These are phyloP conservation scores for Goniozus legneri DNA, from an alignment of 1,140 invertebrate species.

Conservation along the genomic window DNA sequence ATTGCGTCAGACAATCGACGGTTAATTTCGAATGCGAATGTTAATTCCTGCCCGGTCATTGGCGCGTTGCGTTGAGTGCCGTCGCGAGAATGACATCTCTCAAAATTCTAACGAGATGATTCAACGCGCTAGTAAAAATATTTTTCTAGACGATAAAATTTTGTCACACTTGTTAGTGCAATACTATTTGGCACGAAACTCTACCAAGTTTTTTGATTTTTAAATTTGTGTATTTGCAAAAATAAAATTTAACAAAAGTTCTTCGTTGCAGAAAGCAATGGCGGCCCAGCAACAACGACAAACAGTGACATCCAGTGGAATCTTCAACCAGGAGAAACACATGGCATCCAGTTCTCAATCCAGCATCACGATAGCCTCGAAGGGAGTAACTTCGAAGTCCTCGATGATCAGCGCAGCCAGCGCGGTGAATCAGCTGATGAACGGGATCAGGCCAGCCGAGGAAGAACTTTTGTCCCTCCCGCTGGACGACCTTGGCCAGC, in stretches of 20 bases:
- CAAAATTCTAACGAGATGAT: too few species aligned
- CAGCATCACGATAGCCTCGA: constrained; percentile 72
- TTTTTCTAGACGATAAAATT: too few species aligned
- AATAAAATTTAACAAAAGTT: background rate
- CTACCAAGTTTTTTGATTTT: too few species aligned
- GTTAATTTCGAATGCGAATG: too few species aligned
- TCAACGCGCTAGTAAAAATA: too few species aligned
- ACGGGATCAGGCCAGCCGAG: constrained; percentile 61
- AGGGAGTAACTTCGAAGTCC: constrained; percentile 68
- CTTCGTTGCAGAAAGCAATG: constrained; percentile 63
- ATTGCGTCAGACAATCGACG: too few species aligned
- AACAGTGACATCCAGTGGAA: constrained; percentile 73
- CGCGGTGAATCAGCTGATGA: constrained; percentile 64
- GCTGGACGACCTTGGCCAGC: constrained; percentile 76
- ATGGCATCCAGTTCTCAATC: constrained; percentile 71
- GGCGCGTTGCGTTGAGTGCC: too few species aligned
- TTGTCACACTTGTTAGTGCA: too few species aligned
- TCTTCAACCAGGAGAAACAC: constrained; percentile 76
- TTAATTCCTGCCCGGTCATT: too few species aligned
- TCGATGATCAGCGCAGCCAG: constrained; percentile 60
- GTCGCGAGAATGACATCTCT: too few species aligned
- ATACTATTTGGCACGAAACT: too few species aligned
- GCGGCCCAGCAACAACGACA: constrained; percentile 80
- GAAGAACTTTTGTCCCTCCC: constrained; percentile 62
- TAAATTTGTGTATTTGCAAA: too few species aligned